Evolutionary conservation across 37 sponge, comb jelly and placozoan species (phyloP).

Genomic region (Haliclona indistincta): DNA sequence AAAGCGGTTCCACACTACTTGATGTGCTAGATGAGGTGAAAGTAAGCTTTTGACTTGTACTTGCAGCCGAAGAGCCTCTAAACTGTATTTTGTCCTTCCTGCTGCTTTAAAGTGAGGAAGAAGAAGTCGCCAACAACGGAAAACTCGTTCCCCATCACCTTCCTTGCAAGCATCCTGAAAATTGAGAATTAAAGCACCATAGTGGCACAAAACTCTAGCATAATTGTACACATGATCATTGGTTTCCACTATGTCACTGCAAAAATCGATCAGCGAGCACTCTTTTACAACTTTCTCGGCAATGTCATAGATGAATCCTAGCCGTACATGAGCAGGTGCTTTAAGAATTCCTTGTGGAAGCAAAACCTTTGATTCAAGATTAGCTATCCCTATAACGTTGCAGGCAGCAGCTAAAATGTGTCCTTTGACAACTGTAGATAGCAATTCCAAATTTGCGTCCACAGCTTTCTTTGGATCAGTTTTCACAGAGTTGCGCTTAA

Average conservation of each 20-base stretch:
- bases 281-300: neutral
- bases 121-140: conserved; percentile 3
- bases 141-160: conserved; percentile 19
- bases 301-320: neutral
- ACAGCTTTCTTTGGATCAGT: conserved; percentile 1
- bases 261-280: neutral
- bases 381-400: neutral
- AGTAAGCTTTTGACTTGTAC: neutral
- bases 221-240: conserved; percentile 38
- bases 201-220: conserved; percentile 36
- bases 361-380: conserved; percentile 4
- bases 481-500: neutral
- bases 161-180: conserved; percentile 7
- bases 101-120: neutral
- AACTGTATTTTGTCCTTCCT: conserved; percentile 8
- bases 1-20: conserved; percentile 25
- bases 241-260: neutral
- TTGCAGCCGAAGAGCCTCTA: conserved; percentile 16
- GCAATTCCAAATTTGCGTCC: neutral
- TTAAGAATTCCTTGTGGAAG: neutral
- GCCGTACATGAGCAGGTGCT: neutral
- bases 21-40: conserved; percentile 23
- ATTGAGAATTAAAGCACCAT: conserved; percentile 9
- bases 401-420: conserved; percentile 29
- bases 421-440: conserved; percentile 4